These are phyloP conservation scores for Apolygus lucorum DNA, from an alignment of 1,140 invertebrate species.

Conservation along the genomic window DNA sequence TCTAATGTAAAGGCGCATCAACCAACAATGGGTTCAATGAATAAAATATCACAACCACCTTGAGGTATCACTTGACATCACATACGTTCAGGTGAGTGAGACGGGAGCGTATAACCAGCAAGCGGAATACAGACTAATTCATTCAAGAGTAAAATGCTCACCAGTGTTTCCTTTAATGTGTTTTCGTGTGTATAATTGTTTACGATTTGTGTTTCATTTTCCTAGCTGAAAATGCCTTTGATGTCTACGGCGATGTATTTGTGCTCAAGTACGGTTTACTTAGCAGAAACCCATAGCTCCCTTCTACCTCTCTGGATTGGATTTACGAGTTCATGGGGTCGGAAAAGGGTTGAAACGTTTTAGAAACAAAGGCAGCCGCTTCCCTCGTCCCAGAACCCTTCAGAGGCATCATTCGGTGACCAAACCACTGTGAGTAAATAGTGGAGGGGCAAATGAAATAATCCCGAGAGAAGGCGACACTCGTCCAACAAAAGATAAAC, in stretches of 20 bases:
- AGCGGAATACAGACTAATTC: too few relatives aligned
- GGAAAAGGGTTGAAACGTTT: slow-evolving; percentile 2
- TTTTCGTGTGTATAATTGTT: slow-evolving; percentile 17
- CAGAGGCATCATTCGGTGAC: slow-evolving; percentile 4
- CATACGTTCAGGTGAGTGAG: too few relatives aligned
- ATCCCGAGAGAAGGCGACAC: slow-evolving; percentile 1
- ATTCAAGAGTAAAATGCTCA: too few relatives aligned
- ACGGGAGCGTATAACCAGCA: too few relatives aligned
- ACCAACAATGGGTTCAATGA: too few relatives aligned
- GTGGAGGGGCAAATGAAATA: slow-evolving; percentile 8
- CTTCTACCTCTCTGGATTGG: slow-evolving; percentile 1
- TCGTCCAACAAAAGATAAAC: neutral
- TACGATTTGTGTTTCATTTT: slow-evolving; percentile 15
- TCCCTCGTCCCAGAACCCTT: neutral
- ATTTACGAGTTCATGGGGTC: slow-evolving; percentile 17
- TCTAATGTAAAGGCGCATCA: too few relatives aligned
- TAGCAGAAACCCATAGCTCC: neutral
- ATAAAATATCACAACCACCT: too few relatives aligned
- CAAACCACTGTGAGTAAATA: slow-evolving; percentile 15
- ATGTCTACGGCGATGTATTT: slow-evolving; percentile 10
- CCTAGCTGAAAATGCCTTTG: neutral
- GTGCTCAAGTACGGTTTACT: slow-evolving; percentile 18
- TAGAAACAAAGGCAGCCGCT: neutral
- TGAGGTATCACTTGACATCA: too few relatives aligned
- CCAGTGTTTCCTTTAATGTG: slow-evolving; percentile 10